Base-by-base conservation (phyloP, 2,797 vertebrate species). In the Melanogrammus aeglefinus region DNA sequence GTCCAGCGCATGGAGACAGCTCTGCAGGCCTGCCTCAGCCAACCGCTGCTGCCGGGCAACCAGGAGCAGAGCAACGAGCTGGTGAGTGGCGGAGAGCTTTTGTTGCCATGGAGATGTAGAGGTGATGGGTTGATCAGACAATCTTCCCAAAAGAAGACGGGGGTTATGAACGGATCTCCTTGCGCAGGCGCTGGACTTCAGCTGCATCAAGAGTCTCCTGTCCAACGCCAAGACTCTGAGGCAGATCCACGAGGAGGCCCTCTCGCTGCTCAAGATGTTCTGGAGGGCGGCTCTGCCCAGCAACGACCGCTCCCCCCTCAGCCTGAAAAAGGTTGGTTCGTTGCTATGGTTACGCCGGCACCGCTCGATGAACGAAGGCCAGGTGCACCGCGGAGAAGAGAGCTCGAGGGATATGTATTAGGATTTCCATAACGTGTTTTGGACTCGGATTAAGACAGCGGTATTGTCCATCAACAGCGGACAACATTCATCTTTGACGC, bases 201-300 rank as follows among this genome's bases (percentile, higher is more conserved):
- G 77, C 0, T 89, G 89, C 0, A 31, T 93, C 3, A 94, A 82
- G 31, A 94, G 91, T 57, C 91, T 98, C 16, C 88, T 94, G 78
- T 92, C 93, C 75, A 94, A 92, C 0, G 86, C 95, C 4, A 94
- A 87, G 78, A 94, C 95, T 81, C 91, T 99, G 89, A 93, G 93
- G 27, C 90, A 91, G 74, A 88, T 95, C 88, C 87, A 98, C 81
- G 96, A 97, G 51, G 95, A 97, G 86, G 94, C 94, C 0, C 51
- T 82, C 0, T 95, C 96, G 51, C 94, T 99, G 66, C 95, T 99
- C 10, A 88, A 94, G 84, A 94, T 96, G 93, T 99, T 99, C 91
- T 99, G 97, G 96, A 93, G 95, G 83, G 94, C 94, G 0, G 91
- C 92, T 41, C 90, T 97, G 80, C 96, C 97, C 0, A 81, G 85